Evolutionary conservation across 37 sponge, comb jelly and placozoan genomes (phyloP).

Genomic region (Ianthella basta): DNA sequence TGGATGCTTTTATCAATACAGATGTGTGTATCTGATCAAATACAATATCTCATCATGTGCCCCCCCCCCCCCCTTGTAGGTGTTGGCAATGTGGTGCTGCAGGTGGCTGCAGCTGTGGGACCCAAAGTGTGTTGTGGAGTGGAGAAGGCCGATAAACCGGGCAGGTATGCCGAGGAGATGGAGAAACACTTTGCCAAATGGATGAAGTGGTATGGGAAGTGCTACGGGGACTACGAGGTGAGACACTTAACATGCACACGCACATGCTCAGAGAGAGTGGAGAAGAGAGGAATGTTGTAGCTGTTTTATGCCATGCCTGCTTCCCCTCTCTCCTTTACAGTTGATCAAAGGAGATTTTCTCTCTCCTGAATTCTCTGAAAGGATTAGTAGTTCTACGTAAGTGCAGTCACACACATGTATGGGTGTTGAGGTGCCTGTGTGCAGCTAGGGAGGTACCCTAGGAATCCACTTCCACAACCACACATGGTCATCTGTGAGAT

Average conservation of each 20-base stretch:
- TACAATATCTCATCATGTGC: no score
- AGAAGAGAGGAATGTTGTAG: neutral
- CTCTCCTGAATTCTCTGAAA: conserved; percentile 51
- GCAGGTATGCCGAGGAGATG: conserved; percentile 82
- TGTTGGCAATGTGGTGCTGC: conserved; percentile 77
- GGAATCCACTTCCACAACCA: no score
- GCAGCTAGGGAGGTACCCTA: neutral
- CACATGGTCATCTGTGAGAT: no score
- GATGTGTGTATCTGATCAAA: neutral
- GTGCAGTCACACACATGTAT: conserved; percentile 11
- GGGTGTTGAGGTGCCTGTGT: neutral
- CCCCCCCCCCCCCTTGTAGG: neutral
- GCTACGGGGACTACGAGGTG: conserved; percentile 88
- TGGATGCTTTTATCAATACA: no score
- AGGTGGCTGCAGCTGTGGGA: conserved; percentile 83
- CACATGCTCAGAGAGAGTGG: neutral
- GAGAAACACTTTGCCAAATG: conserved; percentile 88
- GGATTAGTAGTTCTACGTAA: conserved; percentile 83
- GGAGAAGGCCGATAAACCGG: conserved; percentile 94
- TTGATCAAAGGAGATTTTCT: conserved; percentile 88
- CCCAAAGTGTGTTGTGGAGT: conserved; percentile 91
- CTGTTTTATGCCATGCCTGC: neutral
- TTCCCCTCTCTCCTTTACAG: neutral
- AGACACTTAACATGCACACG: neutral
- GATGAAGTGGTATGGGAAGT: conserved; percentile 99